Evolutionary conservation across 1,140 invertebrate genomes (phyloP), one percentile per base, ranked within the genome.

Genomic region (Magallana ariakensis): DNA sequence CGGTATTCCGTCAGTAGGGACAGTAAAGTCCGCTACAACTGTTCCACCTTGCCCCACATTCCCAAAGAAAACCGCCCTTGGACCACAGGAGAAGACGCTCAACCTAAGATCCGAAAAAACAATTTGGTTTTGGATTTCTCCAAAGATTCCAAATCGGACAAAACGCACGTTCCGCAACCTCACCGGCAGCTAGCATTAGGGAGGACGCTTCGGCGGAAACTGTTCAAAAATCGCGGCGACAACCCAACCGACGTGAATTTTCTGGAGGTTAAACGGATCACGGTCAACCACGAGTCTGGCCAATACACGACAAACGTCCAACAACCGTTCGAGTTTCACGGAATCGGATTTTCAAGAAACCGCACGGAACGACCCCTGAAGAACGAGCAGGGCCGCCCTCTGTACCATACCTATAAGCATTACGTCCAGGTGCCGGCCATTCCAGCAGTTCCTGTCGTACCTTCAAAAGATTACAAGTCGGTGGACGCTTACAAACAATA

Each of bases 401-500:
- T 75, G 16, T 75, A 46, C 33, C 15, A 15, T 4, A 46, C 53
- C 16, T 54, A 53, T 54, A 54, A 33, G n/a, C 54, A 57, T 58
- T 84, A 84, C 53, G 57, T 60, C 10, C 82, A 84, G 55, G 56
- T 84, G 10, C 82, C 82, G 9, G 56, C 82, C 8, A 75, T 75
- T 19, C 84, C 53, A 62, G 66, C 33, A 46, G 33, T 46, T 4
- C 15, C 15, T 4, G 46, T 56, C 2, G 15, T 9, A 10, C 9
- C 80, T 15, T 54, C 15, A 22, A 82, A 54, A 57, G 88, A 89
- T 8, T 89, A 89, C 60, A 89, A 87, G 75, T 89, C 88, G 22
- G 88, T 56, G 11, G 85, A 87, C 19, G 88, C 85, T 10, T 89
- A 89, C 46, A 89, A 89, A 70, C 81, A 89, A 58, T 89, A 89